phyloP scores from a whole-genome alignment of 2,113 vertebrate species.

The Syrmaticus mikado region DNA sequence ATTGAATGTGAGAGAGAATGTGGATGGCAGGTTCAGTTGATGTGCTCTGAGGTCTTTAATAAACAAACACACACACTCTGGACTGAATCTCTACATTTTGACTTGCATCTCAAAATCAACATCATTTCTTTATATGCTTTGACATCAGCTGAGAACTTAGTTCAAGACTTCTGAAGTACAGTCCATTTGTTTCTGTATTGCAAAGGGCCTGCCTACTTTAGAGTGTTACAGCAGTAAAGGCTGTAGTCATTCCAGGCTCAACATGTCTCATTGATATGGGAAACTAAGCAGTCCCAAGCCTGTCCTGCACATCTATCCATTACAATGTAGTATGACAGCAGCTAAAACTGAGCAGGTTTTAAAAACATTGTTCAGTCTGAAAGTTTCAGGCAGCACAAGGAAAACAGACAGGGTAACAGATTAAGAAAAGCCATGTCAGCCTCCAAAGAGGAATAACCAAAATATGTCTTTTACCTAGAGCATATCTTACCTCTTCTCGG shows the following conservation, averaged over 20 bases:
- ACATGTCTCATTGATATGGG: not conserved
- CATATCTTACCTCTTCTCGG: conserved; percentile 88
- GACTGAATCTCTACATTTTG: not conserved
- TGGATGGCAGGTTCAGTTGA: not conserved
- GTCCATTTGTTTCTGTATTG: not conserved
- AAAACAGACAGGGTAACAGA: not conserved
- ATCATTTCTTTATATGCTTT: not conserved
- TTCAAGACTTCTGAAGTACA: not conserved
- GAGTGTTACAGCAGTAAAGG: not conserved
- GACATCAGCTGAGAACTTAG: not conserved
- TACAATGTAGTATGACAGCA: not conserved
- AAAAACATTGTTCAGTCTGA: not conserved
- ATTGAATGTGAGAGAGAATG: not conserved
- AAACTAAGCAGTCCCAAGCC: not conserved
- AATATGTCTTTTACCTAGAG: not conserved
- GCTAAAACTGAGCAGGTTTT: not conserved
- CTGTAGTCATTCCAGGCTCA: not conserved
- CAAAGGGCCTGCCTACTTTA: not conserved
- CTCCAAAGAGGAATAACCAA: not conserved
- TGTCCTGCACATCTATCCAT: not conserved
- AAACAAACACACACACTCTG: not conserved
- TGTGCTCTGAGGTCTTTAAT: not conserved
- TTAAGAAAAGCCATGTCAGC: not conserved
- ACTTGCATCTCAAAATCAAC: not conserved
- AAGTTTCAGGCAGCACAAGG: not conserved